A percentile compares a stretch with the other conserved stretches of the same genome.
Conservation (phyloP, 2,888 invertebrate species). For the Cerceris ruficornis region DNA sequence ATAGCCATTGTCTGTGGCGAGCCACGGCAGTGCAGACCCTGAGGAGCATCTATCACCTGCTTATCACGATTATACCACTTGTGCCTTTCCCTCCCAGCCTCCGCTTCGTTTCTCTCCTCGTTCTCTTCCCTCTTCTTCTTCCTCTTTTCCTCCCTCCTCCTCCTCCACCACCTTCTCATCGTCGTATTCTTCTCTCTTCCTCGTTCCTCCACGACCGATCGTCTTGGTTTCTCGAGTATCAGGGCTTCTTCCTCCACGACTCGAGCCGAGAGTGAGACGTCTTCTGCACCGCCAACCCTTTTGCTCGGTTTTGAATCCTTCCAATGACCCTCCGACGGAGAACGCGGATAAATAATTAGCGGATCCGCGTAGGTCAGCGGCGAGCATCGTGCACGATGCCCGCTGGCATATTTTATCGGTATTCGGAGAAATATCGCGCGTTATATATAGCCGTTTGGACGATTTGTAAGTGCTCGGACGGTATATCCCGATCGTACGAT, state of each 20-base stretch:
- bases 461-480: slow-evolving; percentile 29
- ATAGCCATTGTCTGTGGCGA: slow-evolving; percentile 80
- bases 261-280: slow-evolving; percentile 72
- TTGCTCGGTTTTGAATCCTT: slow-evolving; percentile 70
- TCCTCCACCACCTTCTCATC: slow-evolving; percentile 15
- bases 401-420: slow-evolving; percentile 49
- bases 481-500: background rate
- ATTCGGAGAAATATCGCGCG: slow-evolving; percentile 40
- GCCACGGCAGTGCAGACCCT: slow-evolving; percentile 76
- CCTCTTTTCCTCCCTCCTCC: slow-evolving; percentile 18
- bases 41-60: slow-evolving; percentile 81
- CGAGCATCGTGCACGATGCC: slow-evolving; percentile 22
- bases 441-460: slow-evolving; percentile 17
- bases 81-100: slow-evolving; percentile 69
- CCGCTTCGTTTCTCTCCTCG: slow-evolving; percentile 48
- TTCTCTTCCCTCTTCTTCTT: slow-evolving; percentile 6
- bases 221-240: slow-evolving; percentile 25
- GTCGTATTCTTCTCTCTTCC: slow-evolving; percentile 29
- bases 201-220: slow-evolving; percentile 26
- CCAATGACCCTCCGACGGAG: slow-evolving; percentile 66
- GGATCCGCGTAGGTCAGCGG: slow-evolving; percentile 39
- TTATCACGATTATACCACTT: slow-evolving; percentile 82
- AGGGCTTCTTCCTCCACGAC: slow-evolving; percentile 25
- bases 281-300: slow-evolving; percentile 62
- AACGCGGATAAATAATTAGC: slow-evolving; percentile 66